Evolutionary conservation across 2,113 vertebrate species (phyloP).

Genomic region (Poecile atricapillus): DNA sequence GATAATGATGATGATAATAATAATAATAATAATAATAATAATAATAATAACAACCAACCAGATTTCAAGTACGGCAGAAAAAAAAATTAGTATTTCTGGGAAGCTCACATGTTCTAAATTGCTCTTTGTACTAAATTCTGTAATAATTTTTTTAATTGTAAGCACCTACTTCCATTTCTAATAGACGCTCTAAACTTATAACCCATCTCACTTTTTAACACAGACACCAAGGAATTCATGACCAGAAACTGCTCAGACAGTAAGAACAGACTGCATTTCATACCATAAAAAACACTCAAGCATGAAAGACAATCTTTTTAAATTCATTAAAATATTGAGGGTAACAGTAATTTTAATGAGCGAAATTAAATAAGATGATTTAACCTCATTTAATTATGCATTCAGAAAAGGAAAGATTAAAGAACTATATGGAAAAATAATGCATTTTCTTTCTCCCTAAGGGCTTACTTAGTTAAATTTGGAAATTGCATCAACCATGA

Average conservation of each 20-base stretch:
- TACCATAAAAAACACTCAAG: background rate
- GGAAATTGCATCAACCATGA: background rate
- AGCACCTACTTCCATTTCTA: background rate
- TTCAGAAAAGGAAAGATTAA: background rate
- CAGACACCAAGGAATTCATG: background rate
- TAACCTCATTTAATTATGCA: background rate
- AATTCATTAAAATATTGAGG: background rate
- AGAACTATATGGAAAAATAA: background rate
- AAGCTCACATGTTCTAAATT: background rate
- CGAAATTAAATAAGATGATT: background rate
- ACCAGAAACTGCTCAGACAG: background rate
- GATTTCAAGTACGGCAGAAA: background rate
- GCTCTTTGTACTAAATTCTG: background rate
- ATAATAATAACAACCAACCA: no score
- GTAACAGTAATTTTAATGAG: background rate
- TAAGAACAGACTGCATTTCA: background rate
- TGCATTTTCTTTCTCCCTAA: background rate
- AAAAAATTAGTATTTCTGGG: background rate
- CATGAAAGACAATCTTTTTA: background rate
- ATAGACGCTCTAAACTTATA: background rate
- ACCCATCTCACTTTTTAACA: background rate
- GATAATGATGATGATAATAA: background rate
- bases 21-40: background rate
- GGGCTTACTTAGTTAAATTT: background rate
- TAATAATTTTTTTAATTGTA: background rate